These are phyloP conservation scores for Passer montanus DNA, from an alignment of 2,113 vertebrate genomes.

Conservation along the genomic window DNA sequence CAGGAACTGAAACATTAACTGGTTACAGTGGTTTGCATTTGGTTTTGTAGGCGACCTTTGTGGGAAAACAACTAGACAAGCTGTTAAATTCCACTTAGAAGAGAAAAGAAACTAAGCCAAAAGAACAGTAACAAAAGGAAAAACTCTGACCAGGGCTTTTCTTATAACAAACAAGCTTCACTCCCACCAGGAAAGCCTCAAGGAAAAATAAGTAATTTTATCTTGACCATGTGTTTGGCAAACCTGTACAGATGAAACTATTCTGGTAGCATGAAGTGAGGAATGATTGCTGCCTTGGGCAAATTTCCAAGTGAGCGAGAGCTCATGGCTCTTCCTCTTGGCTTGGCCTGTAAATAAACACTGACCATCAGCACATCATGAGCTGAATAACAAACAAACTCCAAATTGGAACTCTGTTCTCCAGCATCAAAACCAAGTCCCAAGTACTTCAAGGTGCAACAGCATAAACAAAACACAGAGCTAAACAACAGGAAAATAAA, in stretches of 20 bases:
- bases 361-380: not conserved
- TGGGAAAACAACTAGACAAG: not conserved
- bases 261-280: not conserved
- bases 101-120: constrained; percentile 6
- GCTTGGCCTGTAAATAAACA: not conserved
- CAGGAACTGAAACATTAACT: not conserved
- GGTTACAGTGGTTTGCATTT: not conserved
- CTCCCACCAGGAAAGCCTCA: constrained; percentile 13
- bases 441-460: not conserved
- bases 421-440: not conserved
- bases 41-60: not conserved
- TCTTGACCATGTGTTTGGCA: constrained; percentile 24
- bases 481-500: not conserved
- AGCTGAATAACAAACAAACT: constrained; percentile 40
- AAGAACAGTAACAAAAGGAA: not conserved
- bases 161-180: not conserved
- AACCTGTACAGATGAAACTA: constrained; percentile 8
- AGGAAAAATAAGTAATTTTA: constrained; percentile 53
- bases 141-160: not conserved
- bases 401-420: not conserved
- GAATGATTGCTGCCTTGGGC: constrained; percentile 34
- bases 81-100: not conserved
- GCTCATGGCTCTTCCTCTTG: not conserved
- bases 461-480: not conserved
- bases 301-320: not conserved